These are phyloP conservation scores for Ptychoptera contaminata DNA, from an alignment of 2,888 invertebrate genomes.

Conservation along the genomic window DNA sequence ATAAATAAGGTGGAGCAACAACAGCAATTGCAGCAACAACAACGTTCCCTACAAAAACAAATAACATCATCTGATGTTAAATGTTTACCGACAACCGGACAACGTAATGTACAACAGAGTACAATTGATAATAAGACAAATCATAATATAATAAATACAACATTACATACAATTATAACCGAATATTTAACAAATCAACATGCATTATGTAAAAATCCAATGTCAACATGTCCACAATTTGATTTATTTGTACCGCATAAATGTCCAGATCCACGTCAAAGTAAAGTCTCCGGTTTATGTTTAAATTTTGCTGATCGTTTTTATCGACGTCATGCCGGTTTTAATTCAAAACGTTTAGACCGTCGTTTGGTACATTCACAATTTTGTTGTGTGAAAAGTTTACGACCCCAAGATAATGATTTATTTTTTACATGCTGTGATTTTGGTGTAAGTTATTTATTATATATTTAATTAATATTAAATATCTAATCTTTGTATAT, in stretches of 20 bases:
- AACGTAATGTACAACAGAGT: constrained; percentile 9
- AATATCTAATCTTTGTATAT: constrained; percentile 1
- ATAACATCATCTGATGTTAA: constrained; percentile 36
- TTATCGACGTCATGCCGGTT: constrained; percentile 39
- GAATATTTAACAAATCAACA: constrained; percentile 96
- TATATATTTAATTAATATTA: constrained; percentile 3
- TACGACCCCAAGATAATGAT: constrained; percentile 51
- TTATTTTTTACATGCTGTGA: constrained; percentile 61
- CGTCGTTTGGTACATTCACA: constrained; percentile 70
- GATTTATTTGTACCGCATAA: constrained; percentile 91
- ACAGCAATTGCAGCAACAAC: constrained; percentile 11
- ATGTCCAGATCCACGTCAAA: constrained; percentile 75
- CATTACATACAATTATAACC: constrained; percentile 83
- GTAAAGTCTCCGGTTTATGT: constrained; percentile 30
- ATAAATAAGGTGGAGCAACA: background rate
- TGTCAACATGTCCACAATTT: constrained; percentile 94
- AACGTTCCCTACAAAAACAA: constrained; percentile 35
- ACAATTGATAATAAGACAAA: constrained; percentile 21
- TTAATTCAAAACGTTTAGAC: constrained; percentile 48
- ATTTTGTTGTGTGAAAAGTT: constrained; percentile 59
- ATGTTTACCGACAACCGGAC: constrained; percentile 12
- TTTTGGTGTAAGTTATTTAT: constrained; percentile 30
- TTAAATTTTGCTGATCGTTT: constrained; percentile 55
- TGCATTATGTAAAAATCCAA: constrained; percentile 93
- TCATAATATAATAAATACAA: constrained; percentile 35